Percentiles rank a stretch among this genome's conserved stretches.
phyloP scores from a whole-genome alignment of 2,888 invertebrate species.

The Ichneumoninae sp. region DNA sequence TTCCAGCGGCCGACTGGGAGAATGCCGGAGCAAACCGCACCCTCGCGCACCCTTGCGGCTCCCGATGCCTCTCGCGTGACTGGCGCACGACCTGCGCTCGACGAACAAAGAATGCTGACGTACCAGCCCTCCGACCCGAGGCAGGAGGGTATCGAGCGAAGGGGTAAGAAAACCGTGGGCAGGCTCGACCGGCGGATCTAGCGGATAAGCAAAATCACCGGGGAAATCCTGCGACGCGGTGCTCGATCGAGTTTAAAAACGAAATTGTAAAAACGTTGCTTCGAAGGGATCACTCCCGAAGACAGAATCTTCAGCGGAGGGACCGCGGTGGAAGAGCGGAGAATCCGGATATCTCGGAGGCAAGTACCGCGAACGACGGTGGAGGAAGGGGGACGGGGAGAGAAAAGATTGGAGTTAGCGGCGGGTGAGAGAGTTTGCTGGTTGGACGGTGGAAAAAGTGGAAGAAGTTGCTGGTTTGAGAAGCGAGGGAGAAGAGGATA shows the following conservation, averaged over 20 bases:
- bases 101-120: conserved; percentile 54
- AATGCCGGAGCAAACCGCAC: conserved; percentile 42
- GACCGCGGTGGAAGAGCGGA: conserved; percentile 75
- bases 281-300: conserved; percentile 26
- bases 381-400: conserved; percentile 22
- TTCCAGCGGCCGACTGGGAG: conserved; percentile 34
- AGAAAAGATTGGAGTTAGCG: conserved; percentile 75
- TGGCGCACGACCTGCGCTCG: conserved; percentile 39
- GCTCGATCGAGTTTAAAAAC: conserved; percentile 10
- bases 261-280: conserved; percentile 40
- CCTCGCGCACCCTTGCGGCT: not conserved
- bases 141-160: conserved; percentile 21
- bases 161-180: conserved; percentile 18
- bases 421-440: conserved; percentile 42
- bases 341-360: conserved; percentile 61
- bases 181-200: conserved; percentile 21
- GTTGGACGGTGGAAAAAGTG: conserved; percentile 57
- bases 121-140: conserved; percentile 36
- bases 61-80: conserved; percentile 57
- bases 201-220: conserved; percentile 32
- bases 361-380: not conserved
- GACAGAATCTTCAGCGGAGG: conserved; percentile 70
- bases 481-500: conserved; percentile 75
- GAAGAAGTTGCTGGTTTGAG: conserved; percentile 53
- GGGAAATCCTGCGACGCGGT: conserved; percentile 7